Base-by-base conservation (phyloP, 2,888 invertebrate species). In the Pseudococcus viburni region DNA sequence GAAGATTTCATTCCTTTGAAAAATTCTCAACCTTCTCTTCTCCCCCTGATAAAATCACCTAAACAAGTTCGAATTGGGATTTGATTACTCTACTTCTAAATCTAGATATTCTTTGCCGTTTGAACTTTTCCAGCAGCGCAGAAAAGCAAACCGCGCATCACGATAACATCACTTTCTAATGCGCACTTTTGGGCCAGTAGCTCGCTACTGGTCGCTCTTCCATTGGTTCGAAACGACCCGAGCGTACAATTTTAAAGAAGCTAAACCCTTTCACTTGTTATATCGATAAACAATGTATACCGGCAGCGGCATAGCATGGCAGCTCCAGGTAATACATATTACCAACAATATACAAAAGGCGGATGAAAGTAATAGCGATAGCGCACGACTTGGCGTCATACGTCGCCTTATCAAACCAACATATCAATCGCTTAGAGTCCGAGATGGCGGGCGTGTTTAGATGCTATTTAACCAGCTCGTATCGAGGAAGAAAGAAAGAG, bases 391-490 rank as follows among this genome's bases (percentile, higher is more conserved):
- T 11, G 26, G 68, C 68, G 26, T 68, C 68, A 68, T 68, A 68
- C 68, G 68, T 68, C 68, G 68, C 26, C 26, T 68, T 68, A 68
- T 68, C 68, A 68, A 68, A 68, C 22, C 12, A 68, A 68, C 68
- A 68, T 68, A 68, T 68, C 68, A 68, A 68, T 68, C 68, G 68
- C 55, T 55, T n/a, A 17, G 55, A 55, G 68, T 68, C 68, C 22
- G 22, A 68, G 68, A 26, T 68, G 68, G 68, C 68, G 68, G 68
- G 68, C 68, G 68, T 68, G 68, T 68, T 68, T 68, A 68, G 68
- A 68, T 26, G 68, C 26, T 68, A 68, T 68, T 68, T 68, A 68
- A 26, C 68, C 26, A 68, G 68, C 55, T 51, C 15, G 15, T 55
- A 55, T 55, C n/a, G 55, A n/a, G 15, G 0, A 26, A 68, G 26